Evolutionary conservation across 2,113 vertebrate species (phyloP), one percentile per base, ranked within the genome.

Genomic region (Zosterops lateralis): DNA sequence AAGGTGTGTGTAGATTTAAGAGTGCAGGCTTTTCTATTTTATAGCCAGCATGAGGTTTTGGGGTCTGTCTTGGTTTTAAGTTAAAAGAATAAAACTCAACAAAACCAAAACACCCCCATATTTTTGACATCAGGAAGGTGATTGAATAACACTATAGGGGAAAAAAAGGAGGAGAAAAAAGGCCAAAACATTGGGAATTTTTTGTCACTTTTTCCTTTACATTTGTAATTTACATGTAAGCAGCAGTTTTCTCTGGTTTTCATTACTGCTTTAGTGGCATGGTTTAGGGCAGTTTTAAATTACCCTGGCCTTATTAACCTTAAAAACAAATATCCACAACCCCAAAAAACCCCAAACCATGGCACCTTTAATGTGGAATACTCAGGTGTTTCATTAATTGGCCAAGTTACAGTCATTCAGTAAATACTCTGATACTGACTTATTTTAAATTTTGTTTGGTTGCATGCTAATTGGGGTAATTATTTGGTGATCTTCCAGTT

Each of bases 21-120:
- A 47, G 26, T 19, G 17, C 26, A 80, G 38, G 12, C 22, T 72
- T 73, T 28, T 61, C 36, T 65, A 0, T 38, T 73, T 79, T 14
- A 7, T 38, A 74, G 64, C 19, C 29, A 60, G 11, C 0, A 0
- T 50, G 22, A 32, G 5, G 1, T 2, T 62, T 53, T 25, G 28
- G 17, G 20, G 4, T 38, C 18, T 62, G 31, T 34, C 47, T 73
- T 45, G 19, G 36, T 29, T 84, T 61, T 12, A 50, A 61, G 28
- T 29, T 20, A 47, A 50, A 62, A 71, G 26, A 64, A 19, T 38
- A 38, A 61, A 68, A 50, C 5, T 18, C 29, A 75, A 28, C 14
- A 44, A 44, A 80, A 8, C 4, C 17, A 34, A 53, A 72, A 28
- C 4, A 6, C 24, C 17, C 25, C 7, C 2, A 32, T 60, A 9